Percentiles rank a stretch among this genome's conserved stretches.
Evolutionary conservation across 2,113 vertebrate genomes (phyloP).

Genomic region (Mandrillus leucophaeus): DNA sequence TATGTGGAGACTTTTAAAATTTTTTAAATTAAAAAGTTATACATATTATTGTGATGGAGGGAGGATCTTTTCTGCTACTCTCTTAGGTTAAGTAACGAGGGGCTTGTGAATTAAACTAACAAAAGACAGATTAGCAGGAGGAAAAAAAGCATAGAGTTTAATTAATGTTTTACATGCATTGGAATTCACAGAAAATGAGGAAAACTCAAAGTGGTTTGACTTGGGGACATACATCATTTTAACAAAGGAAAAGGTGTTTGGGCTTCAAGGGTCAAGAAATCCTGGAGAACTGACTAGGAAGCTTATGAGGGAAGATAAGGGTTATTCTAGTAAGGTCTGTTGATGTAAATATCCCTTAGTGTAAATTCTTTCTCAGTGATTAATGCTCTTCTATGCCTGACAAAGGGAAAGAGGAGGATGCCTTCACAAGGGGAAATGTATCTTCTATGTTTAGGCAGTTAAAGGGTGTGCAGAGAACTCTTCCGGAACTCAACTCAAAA

Average conservation of each 20-base stretch:
- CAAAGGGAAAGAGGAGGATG: neutral
- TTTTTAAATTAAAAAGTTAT: neutral
- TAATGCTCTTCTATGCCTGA: neutral
- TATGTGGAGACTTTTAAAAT: neutral
- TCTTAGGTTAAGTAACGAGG: neutral
- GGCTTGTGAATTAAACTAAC: neutral
- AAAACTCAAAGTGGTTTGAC: neutral
- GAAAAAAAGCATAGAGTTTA: neutral
- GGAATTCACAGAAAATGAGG: neutral
- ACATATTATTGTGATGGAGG: neutral
- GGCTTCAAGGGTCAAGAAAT: neutral
- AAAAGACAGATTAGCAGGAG: no score
- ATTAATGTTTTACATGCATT: neutral
- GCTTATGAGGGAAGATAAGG: neutral
- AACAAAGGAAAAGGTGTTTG: neutral
- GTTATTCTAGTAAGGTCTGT: neutral
- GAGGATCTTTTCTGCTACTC: neutral
- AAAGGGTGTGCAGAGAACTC: neutral
- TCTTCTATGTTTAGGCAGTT: neutral
- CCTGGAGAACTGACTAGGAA: neutral
- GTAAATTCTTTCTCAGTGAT: neutral
- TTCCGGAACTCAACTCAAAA: neutral
- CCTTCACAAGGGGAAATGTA: neutral
- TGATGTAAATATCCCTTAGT: neutral
- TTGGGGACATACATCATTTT: neutral